These are phyloP conservation scores for Coptodon bakossiorum DNA, from an alignment of 2,113 vertebrate genomes.

Conservation along the genomic window DNA sequence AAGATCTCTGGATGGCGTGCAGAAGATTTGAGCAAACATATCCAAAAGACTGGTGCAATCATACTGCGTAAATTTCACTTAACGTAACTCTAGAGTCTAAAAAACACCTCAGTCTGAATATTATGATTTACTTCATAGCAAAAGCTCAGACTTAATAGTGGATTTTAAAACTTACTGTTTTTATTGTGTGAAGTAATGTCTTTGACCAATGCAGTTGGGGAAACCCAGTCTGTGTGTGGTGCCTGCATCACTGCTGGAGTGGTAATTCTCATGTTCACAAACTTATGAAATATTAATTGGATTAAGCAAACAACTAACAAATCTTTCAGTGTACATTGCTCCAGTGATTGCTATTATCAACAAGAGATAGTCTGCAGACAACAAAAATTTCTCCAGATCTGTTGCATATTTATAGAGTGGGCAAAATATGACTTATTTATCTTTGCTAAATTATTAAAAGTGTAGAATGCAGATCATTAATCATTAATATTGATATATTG, in stretches of 20 bases:
- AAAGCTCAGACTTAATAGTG: neutral
- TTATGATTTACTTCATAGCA: neutral
- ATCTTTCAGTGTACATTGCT: conserved; percentile 36
- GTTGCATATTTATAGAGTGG: conserved; percentile 56
- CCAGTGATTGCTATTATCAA: conserved; percentile 43
- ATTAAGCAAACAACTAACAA: conserved; percentile 48
- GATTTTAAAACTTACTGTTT: neutral
- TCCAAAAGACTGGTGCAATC: neutral
- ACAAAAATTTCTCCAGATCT: conserved; percentile 17
- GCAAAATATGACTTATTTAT: conserved; percentile 62
- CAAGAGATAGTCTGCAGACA: conserved; percentile 35
- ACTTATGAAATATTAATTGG: conserved; percentile 49
- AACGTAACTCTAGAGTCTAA: neutral
- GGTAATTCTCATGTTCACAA: conserved; percentile 36
- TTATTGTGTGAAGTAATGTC: neutral
- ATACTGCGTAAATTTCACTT: neutral
- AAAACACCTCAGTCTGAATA: neutral
- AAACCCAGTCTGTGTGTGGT: neutral
- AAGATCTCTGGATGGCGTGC: neutral
- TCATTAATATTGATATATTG: conserved; percentile 61
- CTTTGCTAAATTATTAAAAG: conserved; percentile 60
- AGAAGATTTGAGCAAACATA: neutral
- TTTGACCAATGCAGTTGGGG: neutral
- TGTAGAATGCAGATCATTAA: conserved; percentile 53
- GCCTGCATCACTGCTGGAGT: neutral